phyloP scores from a whole-genome alignment of 1,140 invertebrate species.

The Drosophila serrata region DNA sequence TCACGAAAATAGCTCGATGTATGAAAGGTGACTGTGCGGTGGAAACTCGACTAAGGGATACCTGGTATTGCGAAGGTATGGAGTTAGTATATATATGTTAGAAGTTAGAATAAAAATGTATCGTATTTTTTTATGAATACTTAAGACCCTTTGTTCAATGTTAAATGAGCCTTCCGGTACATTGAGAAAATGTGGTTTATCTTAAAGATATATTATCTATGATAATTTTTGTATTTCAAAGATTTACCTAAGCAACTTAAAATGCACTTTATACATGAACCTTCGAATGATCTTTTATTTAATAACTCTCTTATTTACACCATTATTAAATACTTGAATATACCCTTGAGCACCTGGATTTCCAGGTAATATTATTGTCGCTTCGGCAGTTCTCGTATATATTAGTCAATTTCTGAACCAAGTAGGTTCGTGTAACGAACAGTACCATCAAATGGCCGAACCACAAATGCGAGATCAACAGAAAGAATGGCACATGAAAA shows the following conservation, averaged over 20 bases:
- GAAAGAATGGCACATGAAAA: constrained; percentile 47
- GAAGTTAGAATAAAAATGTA: no score
- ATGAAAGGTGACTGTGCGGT: not conserved
- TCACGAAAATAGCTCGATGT: constrained; percentile 68
- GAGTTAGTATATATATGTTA: no score
- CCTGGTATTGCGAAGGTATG: constrained; percentile 4
- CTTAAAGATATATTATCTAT: not conserved
- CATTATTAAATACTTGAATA: not conserved
- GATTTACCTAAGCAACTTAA: not conserved
- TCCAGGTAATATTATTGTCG: constrained; percentile 32
- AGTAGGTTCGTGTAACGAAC: constrained; percentile 70
- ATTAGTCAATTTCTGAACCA: constrained; percentile 72
- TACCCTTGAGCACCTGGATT: constrained; percentile 6
- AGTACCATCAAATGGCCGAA: constrained; percentile 66
- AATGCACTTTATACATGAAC: constrained; percentile 11
- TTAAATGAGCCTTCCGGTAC: not conserved
- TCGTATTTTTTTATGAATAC: no score
- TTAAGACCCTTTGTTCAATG: not conserved
- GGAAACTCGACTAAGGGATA: constrained; percentile 26
- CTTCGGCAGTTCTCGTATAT: constrained; percentile 42
- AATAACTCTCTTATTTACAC: not conserved
- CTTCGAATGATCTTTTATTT: not conserved
- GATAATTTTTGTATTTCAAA: not conserved
- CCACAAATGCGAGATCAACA: constrained; percentile 69
- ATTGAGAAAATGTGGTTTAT: not conserved